Base-by-base conservation (phyloP, 2,888 invertebrate genomes). In the Poecilobothrus nobilitatus region DNA sequence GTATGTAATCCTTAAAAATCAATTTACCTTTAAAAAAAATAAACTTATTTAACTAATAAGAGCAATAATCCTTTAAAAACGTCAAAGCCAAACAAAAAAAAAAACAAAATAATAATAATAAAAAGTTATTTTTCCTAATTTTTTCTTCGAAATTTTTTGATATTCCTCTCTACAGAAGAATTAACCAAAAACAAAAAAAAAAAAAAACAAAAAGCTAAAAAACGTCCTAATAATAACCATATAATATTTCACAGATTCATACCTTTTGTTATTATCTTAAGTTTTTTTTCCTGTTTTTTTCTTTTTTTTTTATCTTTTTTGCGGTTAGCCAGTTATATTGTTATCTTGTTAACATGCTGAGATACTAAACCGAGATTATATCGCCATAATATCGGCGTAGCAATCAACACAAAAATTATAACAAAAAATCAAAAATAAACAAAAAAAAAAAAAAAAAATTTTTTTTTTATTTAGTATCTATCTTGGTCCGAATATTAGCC, bases 361-460 rank as follows among this genome's bases (percentile, higher is more conserved):
- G 15, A 53, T 53, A 53, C 53, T 53, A 53, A 53, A 53, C 53
- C 53, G 53, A 53, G 53, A 53, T 53, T 53, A 53, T 53, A 53
- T 53, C 53, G 53, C 53, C 53, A 53, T 53, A 53, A 53, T 53
- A 53, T 53, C 18, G 53, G 53, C 53, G 53, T 6, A 53, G 15
- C 53, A 53, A 53, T 27, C 27, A 27, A 27, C 27, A 27, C 27
- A 27, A 27, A 27, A 27, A 27, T 27, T 27, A 27, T 4, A n/a
- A n/a, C n/a, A 27, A 27, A 27, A 27, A 27, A 27, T 27, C 2
- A 27, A 27, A 27, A 27, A 27, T 27, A 53, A 18, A 18, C 53
- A 53, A 53, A 15, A 44, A 44, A 9, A 44, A 44, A 44, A 44
- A 9, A 44, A 3, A 44, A 44, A 18, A 53, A 53, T 53, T 6